Base-by-base conservation (phyloP, 2,113 vertebrate species). In the Montifringilla adamsi region DNA sequence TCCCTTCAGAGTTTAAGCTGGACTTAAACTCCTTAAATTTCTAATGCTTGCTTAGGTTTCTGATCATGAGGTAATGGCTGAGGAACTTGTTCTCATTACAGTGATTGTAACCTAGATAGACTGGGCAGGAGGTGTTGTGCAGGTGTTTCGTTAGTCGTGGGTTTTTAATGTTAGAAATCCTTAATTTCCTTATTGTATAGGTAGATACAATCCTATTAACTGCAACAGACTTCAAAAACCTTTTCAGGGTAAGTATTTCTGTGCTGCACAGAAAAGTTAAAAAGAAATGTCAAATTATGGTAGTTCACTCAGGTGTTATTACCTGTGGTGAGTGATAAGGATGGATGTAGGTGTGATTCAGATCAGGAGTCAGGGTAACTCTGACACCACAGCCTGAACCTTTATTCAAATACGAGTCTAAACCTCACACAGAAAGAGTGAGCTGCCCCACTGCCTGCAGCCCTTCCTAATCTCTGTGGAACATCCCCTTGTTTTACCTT, bases 291-390 rank as follows among this genome's bases (percentile, higher is more conserved):
- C 24, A 17, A 10, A 30, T 10, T 60, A 60, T 59, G 69, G n/a
- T 64, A 20, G 4, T 63, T 60, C 39, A 28, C 21, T 62, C 8
- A 18, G 2, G 4, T 44, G 52, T 6, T 24, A 6, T 50, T 33
- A 41, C 13, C 22, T 43, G 0, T 21, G 4, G 9, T 37, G 49
- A 44, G 26, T 35, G 3, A 19, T 28, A 1, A 0, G 31, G 14
- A 46, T 6, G 44, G 59, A 12, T 5, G 1, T 6, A 18, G 49
- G 4, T 37, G 44, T n/a, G 16, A 24, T 56, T 49, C 30, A 19
- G 37, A 9, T 70, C 19, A 6, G 2, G 5, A 22, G 2, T 22
- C 10, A 7, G 43, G 24, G 9, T 44, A 46, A 21, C 2, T 31
- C 24, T 23, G 68, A 18, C 30, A 1, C 74, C 30, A 7, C 27